phyloP scores from a whole-genome alignment of 1,140 invertebrate genomes.

The Pristionchus pacificus region DNA sequence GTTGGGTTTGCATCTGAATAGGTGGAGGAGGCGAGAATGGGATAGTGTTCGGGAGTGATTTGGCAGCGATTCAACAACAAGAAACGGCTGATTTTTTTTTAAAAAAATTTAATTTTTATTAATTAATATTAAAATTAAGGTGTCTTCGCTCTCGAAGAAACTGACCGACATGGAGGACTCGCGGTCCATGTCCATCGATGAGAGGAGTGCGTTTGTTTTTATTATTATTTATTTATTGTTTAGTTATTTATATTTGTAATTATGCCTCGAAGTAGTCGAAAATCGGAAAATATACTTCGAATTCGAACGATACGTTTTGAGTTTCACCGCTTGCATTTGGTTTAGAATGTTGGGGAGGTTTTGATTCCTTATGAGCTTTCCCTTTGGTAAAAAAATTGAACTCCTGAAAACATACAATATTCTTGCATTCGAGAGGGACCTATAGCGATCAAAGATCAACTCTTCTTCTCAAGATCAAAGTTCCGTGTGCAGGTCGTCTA shows the following conservation, averaged over 20 bases:
- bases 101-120: no score
- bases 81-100: no score
- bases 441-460: conserved; percentile 15
- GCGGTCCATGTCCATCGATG: not conserved
- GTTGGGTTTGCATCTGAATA: no score
- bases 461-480: conserved; percentile 24
- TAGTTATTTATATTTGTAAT: no score
- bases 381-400: not conserved
- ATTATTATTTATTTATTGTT: no score
- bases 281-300: no score
- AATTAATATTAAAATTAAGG: conserved; percentile 2
- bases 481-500: conserved; percentile 27
- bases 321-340: not conserved
- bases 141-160: conserved; percentile 7
- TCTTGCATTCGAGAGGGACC: conserved; percentile 12
- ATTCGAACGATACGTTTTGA: conserved; percentile 7
- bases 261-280: no score
- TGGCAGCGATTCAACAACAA: no score
- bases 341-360: not conserved
- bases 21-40: no score
- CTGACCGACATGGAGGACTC: conserved; percentile 10
- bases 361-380: not conserved
- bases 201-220: no score
- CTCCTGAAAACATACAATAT: conserved; percentile 10
- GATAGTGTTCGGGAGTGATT: no score